Evolutionary conservation across 1,140 invertebrate genomes (phyloP).

Genomic region (Melipona quadrifasciata): DNA sequence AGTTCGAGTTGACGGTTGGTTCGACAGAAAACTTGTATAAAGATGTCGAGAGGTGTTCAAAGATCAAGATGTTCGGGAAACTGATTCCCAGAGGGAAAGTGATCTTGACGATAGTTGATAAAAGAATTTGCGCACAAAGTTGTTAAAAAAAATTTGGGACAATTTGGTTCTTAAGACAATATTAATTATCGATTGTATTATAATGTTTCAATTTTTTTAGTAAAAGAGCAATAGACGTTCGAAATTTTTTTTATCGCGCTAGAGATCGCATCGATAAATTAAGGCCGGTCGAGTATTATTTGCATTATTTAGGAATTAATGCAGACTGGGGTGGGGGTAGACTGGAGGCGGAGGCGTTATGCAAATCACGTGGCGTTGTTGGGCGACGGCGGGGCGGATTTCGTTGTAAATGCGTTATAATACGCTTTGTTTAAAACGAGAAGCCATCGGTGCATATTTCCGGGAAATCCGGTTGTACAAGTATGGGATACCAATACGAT

Average conservation of each 20-base stretch:
- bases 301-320: background rate
- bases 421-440: conserved; percentile 42
- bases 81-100: background rate
- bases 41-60: background rate
- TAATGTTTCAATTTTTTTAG: too few species aligned
- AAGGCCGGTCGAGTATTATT: background rate
- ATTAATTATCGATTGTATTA: background rate
- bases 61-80: background rate
- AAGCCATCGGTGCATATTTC: conserved; percentile 35
- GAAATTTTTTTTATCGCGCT: background rate
- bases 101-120: background rate
- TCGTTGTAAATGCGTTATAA: conserved; percentile 45
- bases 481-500: background rate
- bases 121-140: background rate
- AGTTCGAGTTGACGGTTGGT: background rate
- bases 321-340: background rate
- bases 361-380: conserved; percentile 23
- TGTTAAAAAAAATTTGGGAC: background rate
- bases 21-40: background rate
- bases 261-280: background rate
- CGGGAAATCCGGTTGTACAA: conserved; percentile 26
- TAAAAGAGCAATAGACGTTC: background rate
- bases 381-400: background rate
- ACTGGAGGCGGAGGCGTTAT: background rate
- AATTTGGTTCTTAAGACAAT: background rate